Evolutionary conservation across 2,113 vertebrate species (phyloP).

Genomic region (Setophaga petechia): DNA sequence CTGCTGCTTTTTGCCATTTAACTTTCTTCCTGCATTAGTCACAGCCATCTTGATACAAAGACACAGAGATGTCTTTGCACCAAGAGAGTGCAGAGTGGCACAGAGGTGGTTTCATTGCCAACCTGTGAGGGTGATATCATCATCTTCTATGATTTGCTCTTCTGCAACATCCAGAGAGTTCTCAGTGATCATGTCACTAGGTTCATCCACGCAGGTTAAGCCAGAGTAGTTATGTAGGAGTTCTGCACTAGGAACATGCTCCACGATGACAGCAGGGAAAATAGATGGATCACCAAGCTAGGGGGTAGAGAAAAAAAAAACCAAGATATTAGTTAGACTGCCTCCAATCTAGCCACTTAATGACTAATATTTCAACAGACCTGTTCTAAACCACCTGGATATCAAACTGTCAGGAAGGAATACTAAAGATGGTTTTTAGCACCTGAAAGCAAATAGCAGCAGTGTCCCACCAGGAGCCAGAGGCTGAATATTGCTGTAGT

Average conservation of each 20-base stretch:
- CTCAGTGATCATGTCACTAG: constrained; percentile 80
- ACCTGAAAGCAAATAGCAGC: neutral
- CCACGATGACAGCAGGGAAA: constrained; percentile 92
- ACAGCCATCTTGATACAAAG: neutral
- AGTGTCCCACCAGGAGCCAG: neutral
- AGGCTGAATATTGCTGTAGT: neutral
- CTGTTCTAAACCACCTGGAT: neutral
- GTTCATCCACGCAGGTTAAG: constrained; percentile 83
- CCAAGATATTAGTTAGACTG: neutral
- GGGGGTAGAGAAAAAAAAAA: neutral
- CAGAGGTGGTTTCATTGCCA: neutral
- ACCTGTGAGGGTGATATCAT: constrained; percentile 84
- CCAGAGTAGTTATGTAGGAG: constrained; percentile 86
- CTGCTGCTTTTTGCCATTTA: neutral
- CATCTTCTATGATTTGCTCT: constrained; percentile 83
- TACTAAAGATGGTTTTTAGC: neutral
- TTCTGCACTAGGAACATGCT: constrained; percentile 89
- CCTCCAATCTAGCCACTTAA: neutral
- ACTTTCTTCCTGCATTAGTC: neutral
- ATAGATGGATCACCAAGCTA: constrained; percentile 85
- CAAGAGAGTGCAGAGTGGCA: neutral
- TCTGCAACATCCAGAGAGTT: constrained; percentile 81
- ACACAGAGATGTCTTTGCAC: neutral
- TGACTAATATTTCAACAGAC: neutral
- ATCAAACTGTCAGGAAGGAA: neutral